These are phyloP conservation scores for Phalacrocorax carbo DNA, from an alignment of 2,113 vertebrate genomes.

Conservation along the genomic window DNA sequence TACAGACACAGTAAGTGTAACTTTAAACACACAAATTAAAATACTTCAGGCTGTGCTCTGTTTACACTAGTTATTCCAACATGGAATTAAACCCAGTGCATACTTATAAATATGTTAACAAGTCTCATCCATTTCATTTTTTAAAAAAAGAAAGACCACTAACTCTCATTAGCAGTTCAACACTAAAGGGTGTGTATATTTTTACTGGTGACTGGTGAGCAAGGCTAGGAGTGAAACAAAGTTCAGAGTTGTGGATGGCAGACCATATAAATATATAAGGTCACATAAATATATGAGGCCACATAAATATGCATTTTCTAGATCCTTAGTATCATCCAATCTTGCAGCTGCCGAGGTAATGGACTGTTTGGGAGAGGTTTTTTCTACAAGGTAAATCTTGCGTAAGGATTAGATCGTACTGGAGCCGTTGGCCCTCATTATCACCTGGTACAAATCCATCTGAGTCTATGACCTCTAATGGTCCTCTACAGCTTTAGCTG, in stretches of 20 bases:
- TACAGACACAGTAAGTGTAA: conserved; percentile 50
- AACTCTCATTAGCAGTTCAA: conserved; percentile 45
- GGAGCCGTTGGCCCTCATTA: background rate
- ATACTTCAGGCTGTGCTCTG: conserved; percentile 48
- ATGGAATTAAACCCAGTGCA: conserved; percentile 43
- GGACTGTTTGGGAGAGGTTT: background rate
- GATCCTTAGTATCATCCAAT: background rate
- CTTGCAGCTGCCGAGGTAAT: background rate
- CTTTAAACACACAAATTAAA: conserved; percentile 64
- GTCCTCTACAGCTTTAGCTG: background rate
- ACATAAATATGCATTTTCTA: background rate
- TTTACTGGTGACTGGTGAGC: conserved; percentile 35
- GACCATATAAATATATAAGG: background rate
- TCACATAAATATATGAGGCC: background rate
- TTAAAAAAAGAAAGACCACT: conserved; percentile 8
- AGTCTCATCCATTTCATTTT: conserved; percentile 52
- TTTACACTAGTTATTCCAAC: conserved; percentile 60
- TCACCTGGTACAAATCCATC: background rate
- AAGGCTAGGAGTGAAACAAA: conserved; percentile 33
- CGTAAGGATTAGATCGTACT: background rate
- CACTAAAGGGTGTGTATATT: background rate
- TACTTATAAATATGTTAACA: conserved; percentile 57
- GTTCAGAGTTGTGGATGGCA: conserved; percentile 20
- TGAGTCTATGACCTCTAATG: background rate
- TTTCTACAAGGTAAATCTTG: background rate